Evolutionary conservation across 1,140 invertebrate genomes (phyloP).

Genomic region (Drosophila nasuta): DNA sequence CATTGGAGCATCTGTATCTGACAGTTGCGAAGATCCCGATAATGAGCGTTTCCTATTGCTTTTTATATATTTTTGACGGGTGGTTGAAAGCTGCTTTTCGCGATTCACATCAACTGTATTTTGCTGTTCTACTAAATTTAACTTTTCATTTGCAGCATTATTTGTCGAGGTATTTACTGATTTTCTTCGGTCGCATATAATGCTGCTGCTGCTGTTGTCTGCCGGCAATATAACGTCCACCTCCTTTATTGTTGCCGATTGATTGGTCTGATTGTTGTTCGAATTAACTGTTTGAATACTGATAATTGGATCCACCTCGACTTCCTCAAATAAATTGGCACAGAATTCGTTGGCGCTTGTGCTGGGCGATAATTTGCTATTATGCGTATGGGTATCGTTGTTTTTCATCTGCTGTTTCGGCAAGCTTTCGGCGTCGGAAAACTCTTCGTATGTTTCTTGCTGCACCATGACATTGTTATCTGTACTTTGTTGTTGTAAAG

Average conservation of each 20-base stretch:
- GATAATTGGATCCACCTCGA: constrained; percentile 61
- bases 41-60: constrained; percentile 67
- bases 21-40: constrained; percentile 71
- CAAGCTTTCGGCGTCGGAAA: constrained; percentile 68
- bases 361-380: constrained; percentile 61
- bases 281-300: constrained; percentile 70
- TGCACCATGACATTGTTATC: constrained; percentile 46
- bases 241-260: constrained; percentile 57
- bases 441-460: constrained; percentile 61
- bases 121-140: constrained; percentile 33
- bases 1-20: constrained; percentile 59
- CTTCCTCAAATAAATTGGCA: constrained; percentile 68
- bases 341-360: constrained; percentile 72
- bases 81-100: constrained; percentile 40
- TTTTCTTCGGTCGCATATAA: constrained; percentile 58
- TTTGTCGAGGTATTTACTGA: constrained; percentile 41
- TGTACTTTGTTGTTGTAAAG: constrained; percentile 50
- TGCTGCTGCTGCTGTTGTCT: constrained; percentile 44
- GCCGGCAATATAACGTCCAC: constrained; percentile 59
- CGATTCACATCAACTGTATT: constrained; percentile 29
- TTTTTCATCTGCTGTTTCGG: constrained; percentile 58
- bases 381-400: constrained; percentile 20
- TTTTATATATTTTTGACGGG: constrained; percentile 39
- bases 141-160: constrained; percentile 28
- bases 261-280: constrained; percentile 52